These are phyloP conservation scores for Drosophila siamana DNA, from an alignment of 2,888 invertebrate genomes.

Conservation along the genomic window DNA sequence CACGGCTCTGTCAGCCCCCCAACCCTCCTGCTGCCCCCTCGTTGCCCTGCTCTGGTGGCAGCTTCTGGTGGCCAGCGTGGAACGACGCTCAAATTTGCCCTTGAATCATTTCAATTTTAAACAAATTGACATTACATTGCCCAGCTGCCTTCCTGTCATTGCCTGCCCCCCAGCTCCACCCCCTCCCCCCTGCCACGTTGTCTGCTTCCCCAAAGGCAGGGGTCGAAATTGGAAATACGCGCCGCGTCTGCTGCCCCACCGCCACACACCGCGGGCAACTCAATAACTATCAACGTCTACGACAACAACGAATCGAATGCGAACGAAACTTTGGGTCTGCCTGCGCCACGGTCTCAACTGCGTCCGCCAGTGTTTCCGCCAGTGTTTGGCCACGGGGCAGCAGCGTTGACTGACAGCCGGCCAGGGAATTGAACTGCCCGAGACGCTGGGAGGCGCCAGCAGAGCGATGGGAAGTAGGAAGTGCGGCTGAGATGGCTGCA, in stretches of 20 bases:
- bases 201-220: conserved; percentile 4
- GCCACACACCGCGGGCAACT: conserved; percentile 59
- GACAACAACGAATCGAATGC: conserved; percentile 71
- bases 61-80: conserved; percentile 20
- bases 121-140: conserved; percentile 82
- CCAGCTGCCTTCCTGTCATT: conserved; percentile 46
- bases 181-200: too few relatives aligned
- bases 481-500: conserved; percentile 10
- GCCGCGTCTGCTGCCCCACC: conserved; percentile 14
- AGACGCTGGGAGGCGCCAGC: conserved; percentile 16
- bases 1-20: conserved; percentile 46
- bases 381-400: conserved; percentile 60
- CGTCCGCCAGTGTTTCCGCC: not conserved
- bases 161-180: not conserved
- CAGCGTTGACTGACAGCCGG: conserved; percentile 73
- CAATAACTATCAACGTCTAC: conserved; percentile 80
- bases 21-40: conserved; percentile 5
- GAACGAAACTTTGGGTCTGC: conserved; percentile 51
- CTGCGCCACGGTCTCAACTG: not conserved
- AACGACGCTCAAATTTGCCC: conserved; percentile 65
- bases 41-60: conserved; percentile 8
- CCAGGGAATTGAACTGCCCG: conserved; percentile 59
- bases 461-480: too few relatives aligned
- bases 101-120: conserved; percentile 83
- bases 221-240: conserved; percentile 63